These are phyloP conservation scores for Rhabdornis inornatus DNA, from an alignment of 2,113 vertebrate species.

Conservation along the genomic window DNA sequence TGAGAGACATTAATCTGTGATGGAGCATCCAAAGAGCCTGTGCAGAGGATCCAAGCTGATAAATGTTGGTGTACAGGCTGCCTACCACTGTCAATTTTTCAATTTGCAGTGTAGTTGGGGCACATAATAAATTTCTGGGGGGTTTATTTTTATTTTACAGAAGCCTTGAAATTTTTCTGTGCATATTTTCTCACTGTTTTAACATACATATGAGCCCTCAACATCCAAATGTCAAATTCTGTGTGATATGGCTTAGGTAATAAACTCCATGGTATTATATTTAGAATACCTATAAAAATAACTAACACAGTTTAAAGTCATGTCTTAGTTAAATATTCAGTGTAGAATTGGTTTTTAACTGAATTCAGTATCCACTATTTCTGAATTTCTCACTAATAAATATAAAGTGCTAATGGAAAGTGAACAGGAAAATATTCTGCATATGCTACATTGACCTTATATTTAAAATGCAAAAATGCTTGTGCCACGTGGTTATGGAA, in stretches of 20 bases:
- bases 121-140: not conserved
- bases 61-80: not conserved
- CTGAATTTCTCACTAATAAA: not conserved
- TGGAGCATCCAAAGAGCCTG: constrained; percentile 4
- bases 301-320: not conserved
- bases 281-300: constrained; percentile 37
- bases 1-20: constrained; percentile 3
- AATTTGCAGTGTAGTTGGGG: not conserved
- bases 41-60: not conserved
- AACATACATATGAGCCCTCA: not conserved
- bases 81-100: not conserved
- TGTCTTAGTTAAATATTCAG: not conserved
- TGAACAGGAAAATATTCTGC: not conserved
- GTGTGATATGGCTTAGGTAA: not conserved
- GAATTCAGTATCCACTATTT: not conserved
- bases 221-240: not conserved
- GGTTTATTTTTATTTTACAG: not conserved
- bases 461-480: not conserved
- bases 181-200: constrained; percentile 23
- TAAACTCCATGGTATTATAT: constrained; percentile 17
- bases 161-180: not conserved
- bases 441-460: not conserved
- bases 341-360: not conserved
- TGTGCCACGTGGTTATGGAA: not conserved
- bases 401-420: not conserved